Evolutionary conservation across 2,888 invertebrate genomes (phyloP), one percentile per base, ranked within the genome.

Genomic region (Lordiphosa andalusiaca): DNA sequence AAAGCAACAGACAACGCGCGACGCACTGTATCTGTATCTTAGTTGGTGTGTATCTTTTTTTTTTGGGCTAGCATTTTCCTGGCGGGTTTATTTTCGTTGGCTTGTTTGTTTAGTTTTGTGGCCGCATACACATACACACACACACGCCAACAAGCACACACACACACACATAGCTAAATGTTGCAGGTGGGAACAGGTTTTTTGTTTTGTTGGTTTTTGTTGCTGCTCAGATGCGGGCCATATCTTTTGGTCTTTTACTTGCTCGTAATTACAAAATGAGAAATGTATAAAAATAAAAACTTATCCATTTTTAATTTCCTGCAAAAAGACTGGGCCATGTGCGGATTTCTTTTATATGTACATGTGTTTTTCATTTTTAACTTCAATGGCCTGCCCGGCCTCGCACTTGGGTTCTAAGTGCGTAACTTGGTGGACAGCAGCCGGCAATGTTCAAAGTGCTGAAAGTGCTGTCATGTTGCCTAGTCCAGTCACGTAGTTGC

Each of bases 141-240:
- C 16, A 16, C 16, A 16, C 16, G 16, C 16, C 16, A 16, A 16
- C 16, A 16, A 16, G 42, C 16, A 53, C 48, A 55, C 38, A 48
- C 46, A 48, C 46, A 63, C 21, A 62, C 35, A 58, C 23, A 53
- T 23, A 61, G 38, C 46, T 53, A 65, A 59, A 67, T 81, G 81
- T 67, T 84, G 80, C 80, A 80, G 80, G 85, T 80, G 85, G 83
- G 80, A 80, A 80, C 80, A 80, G 80, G 80, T 80, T 80, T 78
- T 53, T 48, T 23, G 3, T 25, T 25, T 25, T 25, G 25, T 25
- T 25, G 25, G 25, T 25, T 25, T 25, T 25, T 25, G 42, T 39
- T 39, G 30, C 60, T 36, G 37, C 59, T 19, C 25, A 57, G 84
- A 77, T 77, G 84, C 77, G 84, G 84, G 77, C 84, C 70, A 68